Evolutionary conservation across 1,140 invertebrate species (phyloP).

Genomic region (Drosophila ficusphila): DNA sequence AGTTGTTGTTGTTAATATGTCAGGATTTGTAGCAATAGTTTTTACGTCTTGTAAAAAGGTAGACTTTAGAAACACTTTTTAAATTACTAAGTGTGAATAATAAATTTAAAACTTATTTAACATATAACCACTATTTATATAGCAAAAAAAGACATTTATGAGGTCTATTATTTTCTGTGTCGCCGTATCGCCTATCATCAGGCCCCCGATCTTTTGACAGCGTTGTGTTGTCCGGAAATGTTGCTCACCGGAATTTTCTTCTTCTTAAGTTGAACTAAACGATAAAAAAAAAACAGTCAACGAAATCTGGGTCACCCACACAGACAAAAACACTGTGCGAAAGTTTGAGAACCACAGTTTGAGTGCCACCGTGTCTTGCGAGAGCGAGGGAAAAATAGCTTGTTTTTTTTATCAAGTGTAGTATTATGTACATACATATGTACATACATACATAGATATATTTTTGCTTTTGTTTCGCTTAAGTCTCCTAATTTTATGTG

Average conservation of each 20-base stretch:
- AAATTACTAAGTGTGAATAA: too few relatives aligned
- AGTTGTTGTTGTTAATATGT: too few relatives aligned
- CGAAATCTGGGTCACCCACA: constrained; percentile 38
- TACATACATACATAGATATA: too few relatives aligned
- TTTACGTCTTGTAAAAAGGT: too few relatives aligned
- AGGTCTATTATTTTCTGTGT: neutral
- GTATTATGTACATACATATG: too few relatives aligned
- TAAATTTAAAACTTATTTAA: too few relatives aligned
- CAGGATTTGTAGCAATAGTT: too few relatives aligned
- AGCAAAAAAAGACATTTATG: neutral
- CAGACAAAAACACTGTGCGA: neutral
- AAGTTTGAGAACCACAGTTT: constrained; percentile 33
- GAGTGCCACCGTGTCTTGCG: neutral
- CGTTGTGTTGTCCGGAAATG: constrained; percentile 40
- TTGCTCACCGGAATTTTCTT: constrained; percentile 1
- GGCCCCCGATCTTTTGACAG: neutral
- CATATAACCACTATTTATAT: neutral
- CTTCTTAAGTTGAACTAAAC: neutral
- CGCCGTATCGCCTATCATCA: constrained; percentile 2
- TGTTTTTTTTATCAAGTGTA: constrained; percentile 26
- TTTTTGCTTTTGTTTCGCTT: neutral
- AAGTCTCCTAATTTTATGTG: constrained; percentile 36
- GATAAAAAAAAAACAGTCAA: constrained; percentile 18
- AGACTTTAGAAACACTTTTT: too few relatives aligned
- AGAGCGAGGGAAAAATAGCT: constrained; percentile 22